Conservation (phyloP, 1,140 invertebrate genomes). For the Drosophila albomicans region DNA sequence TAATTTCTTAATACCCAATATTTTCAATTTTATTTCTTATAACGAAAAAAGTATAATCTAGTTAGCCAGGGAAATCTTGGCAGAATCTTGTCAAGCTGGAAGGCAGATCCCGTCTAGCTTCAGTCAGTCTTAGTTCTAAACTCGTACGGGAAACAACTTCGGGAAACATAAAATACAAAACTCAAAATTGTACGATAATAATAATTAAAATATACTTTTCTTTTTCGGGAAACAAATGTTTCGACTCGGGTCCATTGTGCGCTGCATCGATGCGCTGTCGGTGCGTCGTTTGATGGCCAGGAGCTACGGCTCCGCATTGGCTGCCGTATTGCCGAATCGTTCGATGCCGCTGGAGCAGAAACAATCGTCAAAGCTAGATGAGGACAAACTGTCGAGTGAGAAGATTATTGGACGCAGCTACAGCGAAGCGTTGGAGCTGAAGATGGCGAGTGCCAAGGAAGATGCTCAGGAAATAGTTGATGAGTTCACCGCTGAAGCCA, state of each 20-base stretch:
- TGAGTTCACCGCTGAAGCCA: background rate
- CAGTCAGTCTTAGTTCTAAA: constrained; percentile 9
- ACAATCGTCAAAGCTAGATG: background rate
- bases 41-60: too few relatives aligned
- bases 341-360: background rate
- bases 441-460: background rate
- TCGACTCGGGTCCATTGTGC: constrained; percentile 3
- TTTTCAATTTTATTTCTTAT: too few relatives aligned
- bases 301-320: background rate
- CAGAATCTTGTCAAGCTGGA: too few relatives aligned
- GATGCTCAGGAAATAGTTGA: background rate
- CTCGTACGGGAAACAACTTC: constrained; percentile 11
- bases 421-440: background rate
- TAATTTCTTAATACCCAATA: too few relatives aligned
- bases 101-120: too few relatives aligned
- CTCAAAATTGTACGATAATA: constrained; percentile 10
- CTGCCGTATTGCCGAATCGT: background rate
- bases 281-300: background rate
- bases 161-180: background rate
- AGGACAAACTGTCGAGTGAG: background rate
- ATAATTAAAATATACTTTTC: background rate
- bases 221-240: constrained; percentile 1
- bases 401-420: background rate
- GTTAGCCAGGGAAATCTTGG: too few relatives aligned
- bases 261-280: background rate